Percentiles rank a stretch among this genome's conserved stretches.
These are phyloP conservation scores for Chrosomus eos DNA, from an alignment of 2,797 vertebrate species.

Conservation along the genomic window DNA sequence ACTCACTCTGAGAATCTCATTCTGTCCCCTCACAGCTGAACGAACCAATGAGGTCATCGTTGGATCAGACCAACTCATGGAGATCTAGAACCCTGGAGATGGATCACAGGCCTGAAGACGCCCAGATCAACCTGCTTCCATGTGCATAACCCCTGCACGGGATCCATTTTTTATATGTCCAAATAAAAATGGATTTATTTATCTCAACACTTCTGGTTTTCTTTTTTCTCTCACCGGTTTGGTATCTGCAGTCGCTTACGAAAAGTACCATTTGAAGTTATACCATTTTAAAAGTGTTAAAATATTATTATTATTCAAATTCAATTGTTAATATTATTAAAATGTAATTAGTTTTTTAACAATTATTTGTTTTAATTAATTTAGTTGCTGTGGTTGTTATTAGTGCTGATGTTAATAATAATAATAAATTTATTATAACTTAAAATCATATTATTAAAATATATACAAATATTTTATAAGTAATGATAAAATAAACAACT, in stretches of 20 bases:
- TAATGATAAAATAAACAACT: background rate
- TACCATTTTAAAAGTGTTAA: background rate
- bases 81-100: constrained; percentile 81
- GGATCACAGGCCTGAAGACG: constrained; percentile 51
- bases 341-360: background rate
- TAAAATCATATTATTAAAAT: background rate
- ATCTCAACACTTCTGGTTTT: constrained; percentile 47
- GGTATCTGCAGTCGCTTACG: background rate
- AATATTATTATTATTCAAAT: background rate
- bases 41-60: constrained; percentile 96
- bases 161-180: constrained; percentile 56
- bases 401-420: background rate
- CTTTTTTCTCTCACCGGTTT: background rate
- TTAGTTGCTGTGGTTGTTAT: background rate
- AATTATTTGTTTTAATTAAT: background rate
- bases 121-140: constrained; percentile 46
- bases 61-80: constrained; percentile 96
- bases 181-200: constrained; percentile 76
- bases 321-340: background rate
- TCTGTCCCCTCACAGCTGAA: constrained; percentile 81
- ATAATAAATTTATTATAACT: background rate
- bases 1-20: constrained; percentile 18
- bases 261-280: too few relatives aligned
- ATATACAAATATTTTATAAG: background rate
- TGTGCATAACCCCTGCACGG: constrained; percentile 26